Evolutionary conservation across 2,113 vertebrate genomes (phyloP).

Genomic region (Poeciliopsis retropinna): DNA sequence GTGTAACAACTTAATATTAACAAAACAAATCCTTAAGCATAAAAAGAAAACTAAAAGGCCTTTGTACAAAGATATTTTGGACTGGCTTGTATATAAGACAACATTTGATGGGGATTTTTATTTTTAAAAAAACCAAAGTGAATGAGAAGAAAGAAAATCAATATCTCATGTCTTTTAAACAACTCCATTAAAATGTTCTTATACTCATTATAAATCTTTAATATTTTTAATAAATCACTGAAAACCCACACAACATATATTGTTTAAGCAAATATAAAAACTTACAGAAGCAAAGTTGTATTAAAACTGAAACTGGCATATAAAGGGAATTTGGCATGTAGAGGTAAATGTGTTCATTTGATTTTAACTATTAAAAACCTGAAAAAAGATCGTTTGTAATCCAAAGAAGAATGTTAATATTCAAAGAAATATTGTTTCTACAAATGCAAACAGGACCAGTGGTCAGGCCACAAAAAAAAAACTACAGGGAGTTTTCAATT

Average conservation of each 20-base stretch:
- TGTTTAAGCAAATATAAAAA: not conserved
- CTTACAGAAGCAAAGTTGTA: not conserved
- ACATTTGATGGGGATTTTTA: conserved; percentile 5
- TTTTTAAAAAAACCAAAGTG: not conserved
- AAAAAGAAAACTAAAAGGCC: conserved; percentile 37
- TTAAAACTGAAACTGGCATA: not conserved
- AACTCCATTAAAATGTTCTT: conserved; percentile 1
- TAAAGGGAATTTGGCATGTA: not conserved
- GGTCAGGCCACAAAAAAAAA: not conserved
- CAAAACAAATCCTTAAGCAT: conserved; percentile 39
- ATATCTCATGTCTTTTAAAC: conserved; percentile 11
- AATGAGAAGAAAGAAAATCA: conserved; percentile 14
- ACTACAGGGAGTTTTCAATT: not conserved
- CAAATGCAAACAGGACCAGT: not conserved
- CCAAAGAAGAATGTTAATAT: not conserved
- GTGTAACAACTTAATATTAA: conserved; percentile 31
- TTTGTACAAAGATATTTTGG: conserved; percentile 28
- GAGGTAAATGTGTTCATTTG: not conserved
- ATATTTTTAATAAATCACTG: not conserved
- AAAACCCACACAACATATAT: not conserved
- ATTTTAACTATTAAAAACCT: not conserved
- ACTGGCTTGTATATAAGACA: conserved; percentile 42
- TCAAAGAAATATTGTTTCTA: not conserved
- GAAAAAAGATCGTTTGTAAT: conserved; percentile 40
- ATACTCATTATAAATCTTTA: not conserved